Evolutionary conservation across 2,797 vertebrate species (phyloP), one percentile per base, ranked within the genome.

Genomic region (Craterocephalus amniculus): DNA sequence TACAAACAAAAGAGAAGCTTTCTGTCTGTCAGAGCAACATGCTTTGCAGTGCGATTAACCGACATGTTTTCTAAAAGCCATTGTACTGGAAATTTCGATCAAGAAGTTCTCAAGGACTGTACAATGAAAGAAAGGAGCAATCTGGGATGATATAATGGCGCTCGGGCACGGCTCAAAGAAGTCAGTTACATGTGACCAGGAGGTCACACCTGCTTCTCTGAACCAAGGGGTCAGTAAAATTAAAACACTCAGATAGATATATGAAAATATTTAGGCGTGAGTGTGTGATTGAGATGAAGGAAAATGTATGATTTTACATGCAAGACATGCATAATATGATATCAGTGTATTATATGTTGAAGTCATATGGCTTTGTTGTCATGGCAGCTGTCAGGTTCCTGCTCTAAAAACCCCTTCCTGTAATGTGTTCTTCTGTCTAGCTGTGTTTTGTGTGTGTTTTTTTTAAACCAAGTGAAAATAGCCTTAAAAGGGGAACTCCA

Each of bases 121-220:
- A 48, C 66, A 24, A 89, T 84, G 90, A 38, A 22, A 40, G 52
- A 43, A 80, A 18, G 4, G 8, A 56, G 48, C 45, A 29, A 58
- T 20, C 61, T 51, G 35, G 67, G 72, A 61, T 87, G 74, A 85
- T 9, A 79, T 20, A 10, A 93, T 94, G 92, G 91, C 89, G 31
- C 76, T 90, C 2, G 81, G 84, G 2, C 73, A 83, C 55, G 86
- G 88, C 70, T 86, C 79, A 9, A 85, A 67, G 67, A 88, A 83
- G 45, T 87, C 84, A 0, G 12, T 70, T 20, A 63, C 81, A 32
- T 61, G 72, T 79, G 78, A 89, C 52, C 70, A 68, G 32, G 80
- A 5, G 26, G 72, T 76, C 43, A 35, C 63, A 22, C 35, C 74
- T 57, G 67, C 69, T 61, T 36, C 77, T 51, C 60, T 43, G 61